Evolutionary conservation across 2,888 invertebrate genomes (phyloP).

Genomic region (Xylota sylvarum): DNA sequence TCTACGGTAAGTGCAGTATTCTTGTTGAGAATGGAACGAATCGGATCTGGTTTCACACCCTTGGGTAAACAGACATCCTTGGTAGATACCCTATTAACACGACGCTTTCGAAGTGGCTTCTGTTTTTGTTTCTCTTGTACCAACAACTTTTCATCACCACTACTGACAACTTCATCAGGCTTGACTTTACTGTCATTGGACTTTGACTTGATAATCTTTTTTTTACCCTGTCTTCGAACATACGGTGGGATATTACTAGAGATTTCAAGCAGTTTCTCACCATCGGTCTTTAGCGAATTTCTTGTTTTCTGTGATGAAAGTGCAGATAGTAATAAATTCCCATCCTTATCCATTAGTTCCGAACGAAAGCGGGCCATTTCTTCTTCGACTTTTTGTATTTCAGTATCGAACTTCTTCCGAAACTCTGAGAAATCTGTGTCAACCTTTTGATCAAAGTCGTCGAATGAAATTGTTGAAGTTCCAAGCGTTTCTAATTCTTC

Average conservation of each 20-base stretch:
- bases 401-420: not conserved
- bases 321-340: not conserved
- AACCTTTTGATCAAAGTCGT: not conserved
- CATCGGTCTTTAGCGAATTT: too few species aligned
- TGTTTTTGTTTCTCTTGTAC: not conserved
- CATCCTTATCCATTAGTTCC: not conserved
- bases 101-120: not conserved
- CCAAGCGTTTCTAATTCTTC: not conserved
- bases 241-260: not conserved
- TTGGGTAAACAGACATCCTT: not conserved
- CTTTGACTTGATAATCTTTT: not conserved
- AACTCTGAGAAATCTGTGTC: constrained; percentile 3
- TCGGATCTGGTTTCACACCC: not conserved
- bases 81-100: not conserved
- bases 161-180: not conserved
- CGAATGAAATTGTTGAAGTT: not conserved
- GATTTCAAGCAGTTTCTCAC: not conserved
- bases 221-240: not conserved
- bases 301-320: not conserved
- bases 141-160: not conserved
- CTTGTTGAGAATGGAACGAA: not conserved
- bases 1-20: not conserved
- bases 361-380: not conserved
- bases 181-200: not conserved
- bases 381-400: constrained; percentile 1